These are phyloP conservation scores for Clarias magur DNA, from an alignment of 2,113 vertebrate species.

Conservation along the genomic window DNA sequence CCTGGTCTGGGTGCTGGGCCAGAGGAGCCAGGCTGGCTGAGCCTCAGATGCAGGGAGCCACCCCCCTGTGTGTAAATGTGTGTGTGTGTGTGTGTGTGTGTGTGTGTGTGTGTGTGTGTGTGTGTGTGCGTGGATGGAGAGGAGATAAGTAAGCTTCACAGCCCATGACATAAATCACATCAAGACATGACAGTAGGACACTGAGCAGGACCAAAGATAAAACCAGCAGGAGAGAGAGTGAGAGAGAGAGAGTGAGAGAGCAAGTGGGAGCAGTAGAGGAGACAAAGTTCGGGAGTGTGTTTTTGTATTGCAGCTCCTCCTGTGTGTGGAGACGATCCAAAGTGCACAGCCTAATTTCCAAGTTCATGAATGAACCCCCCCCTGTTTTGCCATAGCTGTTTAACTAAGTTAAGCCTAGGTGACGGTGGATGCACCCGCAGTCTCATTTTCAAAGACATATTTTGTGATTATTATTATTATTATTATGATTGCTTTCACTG, in stretches of 20 bases:
- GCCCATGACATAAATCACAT: slow-evolving; percentile 88
- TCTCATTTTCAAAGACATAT: slow-evolving; percentile 8
- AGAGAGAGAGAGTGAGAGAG: slow-evolving; percentile 19
- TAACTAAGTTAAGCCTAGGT: slow-evolving; percentile 70
- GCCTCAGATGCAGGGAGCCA: slow-evolving; percentile 61
- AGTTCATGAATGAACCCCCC: slow-evolving; percentile 73
- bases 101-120: slow-evolving; percentile 39
- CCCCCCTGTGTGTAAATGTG: slow-evolving; percentile 55
- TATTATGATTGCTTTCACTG: slow-evolving; percentile 18
- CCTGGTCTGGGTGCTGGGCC: slow-evolving; percentile 65
- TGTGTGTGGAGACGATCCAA: slow-evolving; percentile 41
- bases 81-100: slow-evolving; percentile 34
- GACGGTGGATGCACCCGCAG: slow-evolving; percentile 54
- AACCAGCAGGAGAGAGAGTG: slow-evolving; percentile 62
- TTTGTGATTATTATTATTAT: no score
- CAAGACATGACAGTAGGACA: slow-evolving; percentile 87
- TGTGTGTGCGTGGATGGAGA: slow-evolving; percentile 47
- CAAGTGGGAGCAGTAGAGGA: neutral
- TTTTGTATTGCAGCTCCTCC: slow-evolving; percentile 47
- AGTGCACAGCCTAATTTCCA: slow-evolving; percentile 48
- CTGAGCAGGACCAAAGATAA: slow-evolving; percentile 89
- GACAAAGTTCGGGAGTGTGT: slow-evolving; percentile 30
- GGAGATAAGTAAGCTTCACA: slow-evolving; percentile 88
- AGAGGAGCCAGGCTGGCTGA: slow-evolving; percentile 82
- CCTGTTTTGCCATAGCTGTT: slow-evolving; percentile 69